Conservation (phyloP, 2,888 invertebrate species). For the Zaprionus lineosus region DNA sequence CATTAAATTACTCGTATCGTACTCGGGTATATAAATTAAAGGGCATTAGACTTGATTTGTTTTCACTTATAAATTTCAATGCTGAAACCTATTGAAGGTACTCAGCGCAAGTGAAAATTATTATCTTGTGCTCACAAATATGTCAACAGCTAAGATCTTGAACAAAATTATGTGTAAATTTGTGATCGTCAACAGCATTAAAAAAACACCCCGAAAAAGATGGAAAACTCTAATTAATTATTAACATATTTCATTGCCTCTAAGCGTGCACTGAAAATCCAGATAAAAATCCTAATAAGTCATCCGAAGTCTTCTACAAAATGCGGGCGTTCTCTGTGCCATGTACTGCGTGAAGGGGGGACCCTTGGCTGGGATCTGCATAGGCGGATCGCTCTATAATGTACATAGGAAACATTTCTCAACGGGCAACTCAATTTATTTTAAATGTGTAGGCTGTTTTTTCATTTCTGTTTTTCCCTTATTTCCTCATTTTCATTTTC, state of each 20-base stretch:
- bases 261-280: constrained; percentile 41
- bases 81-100: no score
- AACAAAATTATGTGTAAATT: constrained; percentile 56
- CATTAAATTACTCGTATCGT: constrained; percentile 45
- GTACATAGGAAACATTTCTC: constrained; percentile 1
- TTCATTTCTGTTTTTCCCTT: constrained; percentile 21
- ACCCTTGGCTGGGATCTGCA: neutral
- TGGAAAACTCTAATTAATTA: constrained; percentile 62
- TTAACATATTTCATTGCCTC: constrained; percentile 71
- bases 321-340: constrained; percentile 42
- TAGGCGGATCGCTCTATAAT: neutral
- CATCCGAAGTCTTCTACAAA: constrained; percentile 51
- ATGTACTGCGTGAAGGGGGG: neutral
- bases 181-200: constrained; percentile 51
- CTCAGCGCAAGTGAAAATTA: no score
- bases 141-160: constrained; percentile 61
- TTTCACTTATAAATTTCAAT: constrained; percentile 48
- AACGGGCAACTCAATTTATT: constrained; percentile 60
- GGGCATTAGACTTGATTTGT: constrained; percentile 72
- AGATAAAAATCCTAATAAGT: constrained; percentile 68
- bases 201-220: constrained; percentile 29
- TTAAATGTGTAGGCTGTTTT: constrained; percentile 51
- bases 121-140: constrained; percentile 33
- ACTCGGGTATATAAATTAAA: constrained; percentile 41
- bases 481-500: neutral